Evolutionary conservation across 2,888 invertebrate species (phyloP), one percentile per base, ranked within the genome.

Genomic region (Leptinotarsa haldemani): DNA sequence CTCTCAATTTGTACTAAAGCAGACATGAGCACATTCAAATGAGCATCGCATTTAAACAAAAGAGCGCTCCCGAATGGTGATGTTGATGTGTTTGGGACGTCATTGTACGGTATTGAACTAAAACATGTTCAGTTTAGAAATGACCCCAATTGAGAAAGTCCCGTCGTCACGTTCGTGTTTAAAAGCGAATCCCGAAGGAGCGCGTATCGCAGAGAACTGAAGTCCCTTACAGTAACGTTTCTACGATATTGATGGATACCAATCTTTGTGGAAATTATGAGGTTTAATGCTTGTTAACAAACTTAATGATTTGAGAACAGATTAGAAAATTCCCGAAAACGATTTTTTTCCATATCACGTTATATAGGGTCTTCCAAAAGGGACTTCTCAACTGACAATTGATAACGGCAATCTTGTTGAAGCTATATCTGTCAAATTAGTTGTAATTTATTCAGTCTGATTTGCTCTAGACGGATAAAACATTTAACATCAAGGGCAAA

Each of bases 81-180:
- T 72, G 77, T 65, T 47, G 70, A 68, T 68, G 73, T 71, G 61
- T 47, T 69, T 61, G 61, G 65, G 56, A 48, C 65, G 70, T 70
- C 65, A 70, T 56, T 65, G 40, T 65, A 65, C 65, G 47, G 56
- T 65, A 65, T 81, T 81, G 81, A 82, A 81, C 77, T 79, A 81
- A 83, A 82, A 83, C 85, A 85, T 83, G 84, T 82, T 79, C 76
- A 75, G 85, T 84, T 84, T 85, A 85, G 84, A 83, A 85, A 85
- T 84, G 85, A 84, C 85, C 83, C 80, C 84, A 83, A 85, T 85
- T 84, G 61, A 80, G 80, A 76, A 77, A 77, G 56, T 79, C 79
- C 81, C 83, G 82, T 79, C 81, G 84, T 84, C 85, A 85, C 85
- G 85, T 85, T 78, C 83, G 80, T 76, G 79, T 84, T 85, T 85